phyloP scores from a whole-genome alignment of 2,797 vertebrate genomes.

The Rhabdomys pumilio region DNA sequence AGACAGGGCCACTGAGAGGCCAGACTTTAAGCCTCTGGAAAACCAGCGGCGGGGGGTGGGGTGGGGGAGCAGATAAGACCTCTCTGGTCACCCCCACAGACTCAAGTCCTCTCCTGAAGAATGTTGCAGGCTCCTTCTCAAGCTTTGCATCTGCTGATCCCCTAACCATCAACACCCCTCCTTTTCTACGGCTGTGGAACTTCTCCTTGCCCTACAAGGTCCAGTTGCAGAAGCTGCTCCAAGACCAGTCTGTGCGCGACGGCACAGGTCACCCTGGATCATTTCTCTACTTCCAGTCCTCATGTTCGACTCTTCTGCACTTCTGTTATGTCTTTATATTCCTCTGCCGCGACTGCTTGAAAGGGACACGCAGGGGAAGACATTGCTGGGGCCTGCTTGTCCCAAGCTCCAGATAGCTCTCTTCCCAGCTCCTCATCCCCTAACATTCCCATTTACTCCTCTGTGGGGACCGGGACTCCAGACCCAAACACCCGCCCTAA shows the following conservation, averaged over 20 bases:
- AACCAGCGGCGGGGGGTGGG: not conserved
- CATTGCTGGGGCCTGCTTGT: fast-evolving
- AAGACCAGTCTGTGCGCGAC: not conserved
- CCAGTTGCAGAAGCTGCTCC: not conserved
- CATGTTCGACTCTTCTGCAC: not conserved
- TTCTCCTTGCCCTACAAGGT: not conserved
- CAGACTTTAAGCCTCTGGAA: not conserved
- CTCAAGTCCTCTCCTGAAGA: not conserved
- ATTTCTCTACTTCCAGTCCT: not conserved
- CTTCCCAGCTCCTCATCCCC: not conserved
- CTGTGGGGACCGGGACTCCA: not conserved
- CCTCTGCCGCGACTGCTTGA: not conserved
- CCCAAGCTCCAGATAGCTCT: not conserved
- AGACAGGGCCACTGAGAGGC: not conserved
- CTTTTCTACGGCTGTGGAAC: not conserved
- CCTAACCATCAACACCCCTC: not conserved
- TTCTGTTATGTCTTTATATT: not conserved
- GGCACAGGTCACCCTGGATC: not conserved
- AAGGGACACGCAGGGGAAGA: not conserved
- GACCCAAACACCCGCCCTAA: not conserved
- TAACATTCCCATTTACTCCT: not conserved
- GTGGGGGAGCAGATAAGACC: too few relatives aligned
- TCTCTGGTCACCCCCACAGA: too few relatives aligned
- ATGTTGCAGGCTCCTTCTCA: not conserved
- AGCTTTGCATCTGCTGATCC: too few relatives aligned